These are phyloP conservation scores for Andrena praecox DNA, from an alignment of 2,888 invertebrate genomes.

Conservation along the genomic window DNA sequence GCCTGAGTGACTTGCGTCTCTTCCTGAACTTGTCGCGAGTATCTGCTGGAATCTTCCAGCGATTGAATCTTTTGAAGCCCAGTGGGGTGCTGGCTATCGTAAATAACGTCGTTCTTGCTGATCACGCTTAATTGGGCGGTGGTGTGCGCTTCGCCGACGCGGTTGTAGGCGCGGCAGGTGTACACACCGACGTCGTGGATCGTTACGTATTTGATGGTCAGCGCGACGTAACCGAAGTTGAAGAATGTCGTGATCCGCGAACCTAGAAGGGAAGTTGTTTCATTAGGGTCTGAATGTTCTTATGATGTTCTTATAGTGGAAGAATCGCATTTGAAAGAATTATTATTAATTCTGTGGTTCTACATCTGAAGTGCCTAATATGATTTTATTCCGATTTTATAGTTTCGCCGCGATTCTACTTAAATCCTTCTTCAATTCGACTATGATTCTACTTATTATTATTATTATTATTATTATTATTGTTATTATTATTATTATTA, in stretches of 20 bases:
- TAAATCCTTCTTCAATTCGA: no score
- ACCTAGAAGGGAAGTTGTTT: constrained; percentile 80
- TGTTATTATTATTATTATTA: no score
- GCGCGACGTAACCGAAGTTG: constrained; percentile 97
- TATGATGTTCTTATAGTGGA: background rate
- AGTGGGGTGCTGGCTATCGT: constrained; percentile 96
- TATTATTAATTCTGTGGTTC: no score
- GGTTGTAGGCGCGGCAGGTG: constrained; percentile 95
- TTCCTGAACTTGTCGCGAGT: constrained; percentile 89
- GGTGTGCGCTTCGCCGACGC: constrained; percentile 94
- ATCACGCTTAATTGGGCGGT: constrained; percentile 93
- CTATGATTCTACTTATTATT: no score
- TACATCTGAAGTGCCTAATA: no score
- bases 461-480: no score
- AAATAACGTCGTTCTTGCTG: constrained; percentile 93
- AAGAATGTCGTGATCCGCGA: constrained; percentile 97
- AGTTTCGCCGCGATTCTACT: no score
- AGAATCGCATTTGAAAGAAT: background rate
- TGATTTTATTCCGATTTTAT: no score
- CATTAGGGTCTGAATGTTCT: background rate
- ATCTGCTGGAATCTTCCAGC: constrained; percentile 93
- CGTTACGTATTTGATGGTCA: constrained; percentile 96
- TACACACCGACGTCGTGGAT: constrained; percentile 96
- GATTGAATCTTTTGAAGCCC: constrained; percentile 96
- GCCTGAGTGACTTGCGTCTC: constrained; percentile 91